A percentile compares a stretch with the other conserved stretches of the same genome.
These are phyloP conservation scores for Drosophila pandora DNA, from an alignment of 1,140 invertebrate genomes.

Conservation along the genomic window DNA sequence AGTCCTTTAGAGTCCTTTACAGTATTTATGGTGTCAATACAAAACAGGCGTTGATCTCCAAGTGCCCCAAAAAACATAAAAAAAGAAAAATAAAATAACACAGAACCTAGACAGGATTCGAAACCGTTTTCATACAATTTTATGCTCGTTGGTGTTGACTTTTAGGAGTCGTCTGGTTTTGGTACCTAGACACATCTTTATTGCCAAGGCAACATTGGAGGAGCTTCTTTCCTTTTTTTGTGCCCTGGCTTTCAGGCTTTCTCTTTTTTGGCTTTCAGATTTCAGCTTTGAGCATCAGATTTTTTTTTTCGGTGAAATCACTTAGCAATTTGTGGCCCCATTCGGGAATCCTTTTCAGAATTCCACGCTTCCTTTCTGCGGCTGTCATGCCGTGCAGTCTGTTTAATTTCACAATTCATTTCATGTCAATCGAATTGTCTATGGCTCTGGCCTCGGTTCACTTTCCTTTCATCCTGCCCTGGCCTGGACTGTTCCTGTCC, in stretches of 20 bases:
- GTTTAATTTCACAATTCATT: slow-evolving; percentile 82
- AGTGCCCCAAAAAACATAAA: slow-evolving; percentile 17
- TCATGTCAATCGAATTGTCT: slow-evolving; percentile 78
- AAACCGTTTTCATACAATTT: slow-evolving; percentile 42
- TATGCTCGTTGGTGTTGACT: slow-evolving; percentile 62
- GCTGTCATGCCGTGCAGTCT: slow-evolving; percentile 56
- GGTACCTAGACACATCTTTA: slow-evolving; percentile 50
- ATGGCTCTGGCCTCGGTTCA: slow-evolving; percentile 15
- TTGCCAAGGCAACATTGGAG: slow-evolving; percentile 43
- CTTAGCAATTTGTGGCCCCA: slow-evolving; percentile 68
- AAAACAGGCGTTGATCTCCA: slow-evolving; percentile 35
- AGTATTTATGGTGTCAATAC: slow-evolving; percentile 49
- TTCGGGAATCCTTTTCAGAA: slow-evolving; percentile 44
- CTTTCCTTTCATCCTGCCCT: neutral
- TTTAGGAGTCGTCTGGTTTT: slow-evolving; percentile 42
- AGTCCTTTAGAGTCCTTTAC: neutral
- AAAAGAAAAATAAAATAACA: slow-evolving; percentile 5
- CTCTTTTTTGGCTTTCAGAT: neutral
- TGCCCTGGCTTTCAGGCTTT: neutral
- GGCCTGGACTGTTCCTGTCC: too few relatives aligned
- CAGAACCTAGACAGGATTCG: slow-evolving; percentile 5
- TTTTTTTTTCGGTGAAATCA: slow-evolving; percentile 44
- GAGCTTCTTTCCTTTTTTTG: slow-evolving; percentile 9
- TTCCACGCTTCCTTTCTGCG: slow-evolving; percentile 42
- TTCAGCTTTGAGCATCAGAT: neutral